Evolutionary conservation across 1,140 invertebrate species (phyloP).

Genomic region (Olivierus martensii): DNA sequence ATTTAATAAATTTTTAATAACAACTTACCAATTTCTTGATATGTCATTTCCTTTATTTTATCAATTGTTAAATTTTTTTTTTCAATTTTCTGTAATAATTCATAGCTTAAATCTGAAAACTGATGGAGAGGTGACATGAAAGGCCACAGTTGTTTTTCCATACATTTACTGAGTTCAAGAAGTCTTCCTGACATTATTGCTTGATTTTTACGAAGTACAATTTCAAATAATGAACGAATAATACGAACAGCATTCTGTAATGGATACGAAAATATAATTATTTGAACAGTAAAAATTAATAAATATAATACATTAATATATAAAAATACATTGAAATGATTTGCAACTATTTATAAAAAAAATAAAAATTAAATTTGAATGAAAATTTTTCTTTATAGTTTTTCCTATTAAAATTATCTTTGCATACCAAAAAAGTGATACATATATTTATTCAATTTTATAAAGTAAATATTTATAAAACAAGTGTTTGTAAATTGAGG

Average conservation of each 20-base stretch:
- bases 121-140: constrained; percentile 73
- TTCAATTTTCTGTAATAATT: constrained; percentile 72
- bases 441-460: too few species aligned
- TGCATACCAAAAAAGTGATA: too few species aligned
- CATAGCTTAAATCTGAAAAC: constrained; percentile 57
- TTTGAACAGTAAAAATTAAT: background rate
- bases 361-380: too few species aligned
- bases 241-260: constrained; percentile 74
- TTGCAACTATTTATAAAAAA: too few species aligned
- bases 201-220: constrained; percentile 76
- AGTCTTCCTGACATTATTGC: constrained; percentile 71
- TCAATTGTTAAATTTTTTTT: constrained; percentile 54
- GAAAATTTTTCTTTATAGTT: too few species aligned
- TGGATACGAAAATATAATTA: constrained; percentile 15
- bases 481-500: too few species aligned
- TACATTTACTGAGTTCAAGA: constrained; percentile 66
- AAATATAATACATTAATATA: too few species aligned
- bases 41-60: constrained; percentile 66
- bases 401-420: too few species aligned
- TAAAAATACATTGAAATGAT: too few species aligned
- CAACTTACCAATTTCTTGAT: constrained; percentile 65
- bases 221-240: constrained; percentile 82
- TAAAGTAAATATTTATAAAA: too few species aligned
- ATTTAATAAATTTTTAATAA: too few species aligned
- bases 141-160: constrained; percentile 79